Conservation (phyloP, 2,888 invertebrate genomes). For the Acanthosepion lycidas region DNA sequence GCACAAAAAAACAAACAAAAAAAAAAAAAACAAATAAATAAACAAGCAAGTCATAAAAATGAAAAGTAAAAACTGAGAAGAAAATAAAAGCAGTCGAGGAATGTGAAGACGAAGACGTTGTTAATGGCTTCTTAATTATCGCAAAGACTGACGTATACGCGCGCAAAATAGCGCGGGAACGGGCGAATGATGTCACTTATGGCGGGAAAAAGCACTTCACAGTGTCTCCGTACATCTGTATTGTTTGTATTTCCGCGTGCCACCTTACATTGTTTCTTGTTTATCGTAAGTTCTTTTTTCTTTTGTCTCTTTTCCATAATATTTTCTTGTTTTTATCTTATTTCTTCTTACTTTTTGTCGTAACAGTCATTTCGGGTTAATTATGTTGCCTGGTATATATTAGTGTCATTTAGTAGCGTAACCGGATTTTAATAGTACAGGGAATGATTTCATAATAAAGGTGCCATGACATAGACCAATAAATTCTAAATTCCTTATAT, state of each 20-base stretch:
- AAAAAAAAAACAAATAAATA: not conserved
- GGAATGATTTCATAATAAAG: too few species aligned
- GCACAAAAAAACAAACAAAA: not conserved
- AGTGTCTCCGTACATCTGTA: not conserved
- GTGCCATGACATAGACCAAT: too few species aligned
- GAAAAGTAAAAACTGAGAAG: not conserved
- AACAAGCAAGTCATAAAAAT: not conserved
- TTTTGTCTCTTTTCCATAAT: not conserved
- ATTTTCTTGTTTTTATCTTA: not conserved
- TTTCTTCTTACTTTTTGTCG: not conserved
- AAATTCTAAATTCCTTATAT: too few species aligned
- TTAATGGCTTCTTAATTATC: not conserved
- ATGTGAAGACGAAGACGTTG: not conserved
- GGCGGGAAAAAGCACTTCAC: not conserved
- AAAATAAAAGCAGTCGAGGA: not conserved
- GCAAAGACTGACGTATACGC: not conserved
- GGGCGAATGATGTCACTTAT: not conserved
- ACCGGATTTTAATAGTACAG: too few species aligned
- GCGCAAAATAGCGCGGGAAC: not conserved
- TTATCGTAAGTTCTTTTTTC: not conserved
- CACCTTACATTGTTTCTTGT: not conserved
- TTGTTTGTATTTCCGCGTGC: not conserved
- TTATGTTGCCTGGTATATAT: not conserved
- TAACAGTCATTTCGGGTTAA: not conserved
- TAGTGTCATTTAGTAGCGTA: not conserved